These are phyloP conservation scores for Procapra przewalskii DNA, from an alignment of 2,113 vertebrate genomes.

Conservation along the genomic window DNA sequence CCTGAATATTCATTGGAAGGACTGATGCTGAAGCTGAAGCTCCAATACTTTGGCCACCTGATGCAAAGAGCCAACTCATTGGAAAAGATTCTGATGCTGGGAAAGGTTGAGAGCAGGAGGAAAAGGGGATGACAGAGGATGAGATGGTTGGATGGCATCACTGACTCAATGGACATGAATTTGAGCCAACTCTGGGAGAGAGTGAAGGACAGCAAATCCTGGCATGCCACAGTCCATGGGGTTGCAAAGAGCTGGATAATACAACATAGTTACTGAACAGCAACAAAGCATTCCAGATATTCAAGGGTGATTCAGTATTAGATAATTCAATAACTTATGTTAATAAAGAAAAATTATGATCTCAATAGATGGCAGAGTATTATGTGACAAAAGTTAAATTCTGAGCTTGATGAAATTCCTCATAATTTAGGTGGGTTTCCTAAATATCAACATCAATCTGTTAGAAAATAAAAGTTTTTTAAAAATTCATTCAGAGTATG, in stretches of 20 bases:
- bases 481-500: background rate
- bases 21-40: background rate
- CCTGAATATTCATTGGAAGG: background rate
- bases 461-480: background rate
- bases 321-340: background rate
- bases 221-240: background rate
- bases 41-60: background rate
- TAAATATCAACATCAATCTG: background rate
- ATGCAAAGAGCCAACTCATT: background rate
- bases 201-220: background rate
- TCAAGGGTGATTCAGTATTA: background rate
- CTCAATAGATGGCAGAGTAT: background rate
- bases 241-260: background rate
- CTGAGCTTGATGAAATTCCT: background rate
- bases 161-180: background rate
- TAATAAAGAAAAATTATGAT: background rate
- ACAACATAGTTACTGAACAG: background rate
- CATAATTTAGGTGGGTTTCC: background rate
- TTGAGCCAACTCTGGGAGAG: background rate
- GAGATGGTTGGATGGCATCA: background rate
- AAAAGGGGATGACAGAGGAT: background rate
- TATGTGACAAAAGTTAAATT: slow-evolving; percentile 16
- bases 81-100: background rate
- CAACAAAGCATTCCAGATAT: background rate
- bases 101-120: background rate